Conservation (phyloP, 1,140 invertebrate species). For the Nasonia giraulti region DNA sequence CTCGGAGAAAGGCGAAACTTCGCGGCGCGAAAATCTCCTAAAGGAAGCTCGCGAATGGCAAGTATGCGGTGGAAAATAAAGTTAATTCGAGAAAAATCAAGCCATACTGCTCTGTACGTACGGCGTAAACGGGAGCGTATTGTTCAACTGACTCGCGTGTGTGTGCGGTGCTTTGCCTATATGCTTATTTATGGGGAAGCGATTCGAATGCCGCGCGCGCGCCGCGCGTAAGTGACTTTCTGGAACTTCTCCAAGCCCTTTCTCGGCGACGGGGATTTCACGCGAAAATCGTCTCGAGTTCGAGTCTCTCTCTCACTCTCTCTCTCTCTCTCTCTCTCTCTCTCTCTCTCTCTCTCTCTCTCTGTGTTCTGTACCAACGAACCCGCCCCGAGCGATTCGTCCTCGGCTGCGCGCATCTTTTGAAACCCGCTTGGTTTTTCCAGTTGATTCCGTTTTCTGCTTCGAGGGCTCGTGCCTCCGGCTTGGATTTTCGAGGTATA, state of each 20-base stretch:
- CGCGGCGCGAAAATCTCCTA: not conserved
- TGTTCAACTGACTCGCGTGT: not conserved
- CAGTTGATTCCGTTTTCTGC: not conserved
- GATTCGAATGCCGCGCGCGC: slow-evolving; percentile 33
- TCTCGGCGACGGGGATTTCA: slow-evolving; percentile 20
- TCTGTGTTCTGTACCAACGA: not conserved
- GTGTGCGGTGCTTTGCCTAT: slow-evolving; percentile 15
- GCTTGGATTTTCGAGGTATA: too few species aligned
- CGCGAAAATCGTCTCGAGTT: slow-evolving; percentile 34
- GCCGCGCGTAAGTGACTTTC: slow-evolving; percentile 42
- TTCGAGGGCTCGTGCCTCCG: not conserved
- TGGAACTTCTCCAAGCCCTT: slow-evolving; percentile 45
- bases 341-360: not conserved
- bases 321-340: too few species aligned
- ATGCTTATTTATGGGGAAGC: slow-evolving; percentile 47
- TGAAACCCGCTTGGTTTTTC: not conserved
- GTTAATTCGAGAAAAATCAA: slow-evolving; percentile 24
- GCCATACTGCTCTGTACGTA: not conserved
- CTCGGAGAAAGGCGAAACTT: not conserved
- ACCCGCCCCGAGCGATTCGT: slow-evolving; percentile 2
- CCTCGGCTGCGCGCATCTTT: not conserved
- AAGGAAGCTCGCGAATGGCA: not conserved
- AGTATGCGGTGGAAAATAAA: not conserved
- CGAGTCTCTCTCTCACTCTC: not conserved
- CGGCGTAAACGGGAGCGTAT: slow-evolving; percentile 6